Conservation (phyloP, 2,113 vertebrate genomes). For the Hippocampus mohnikei region DNA sequence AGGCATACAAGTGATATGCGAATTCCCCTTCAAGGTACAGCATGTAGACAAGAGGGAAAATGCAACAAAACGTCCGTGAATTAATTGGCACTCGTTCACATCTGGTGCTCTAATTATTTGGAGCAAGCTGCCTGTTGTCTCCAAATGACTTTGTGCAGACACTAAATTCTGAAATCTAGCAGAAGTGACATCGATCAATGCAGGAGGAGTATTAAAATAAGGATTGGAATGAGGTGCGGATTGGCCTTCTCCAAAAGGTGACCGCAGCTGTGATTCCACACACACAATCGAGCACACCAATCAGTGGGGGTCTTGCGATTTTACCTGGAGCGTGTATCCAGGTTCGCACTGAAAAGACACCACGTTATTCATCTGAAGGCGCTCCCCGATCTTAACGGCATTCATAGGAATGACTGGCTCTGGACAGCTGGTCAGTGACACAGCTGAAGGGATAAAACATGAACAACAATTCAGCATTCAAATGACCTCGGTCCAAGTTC, state of each 20-base stretch:
- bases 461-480: neutral
- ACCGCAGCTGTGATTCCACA: too few relatives aligned
- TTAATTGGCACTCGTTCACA: constrained; percentile 32
- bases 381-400: constrained; percentile 85
- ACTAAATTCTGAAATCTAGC: constrained; percentile 42
- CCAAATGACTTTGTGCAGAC: constrained; percentile 24
- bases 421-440: constrained; percentile 91
- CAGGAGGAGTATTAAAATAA: constrained; percentile 20
- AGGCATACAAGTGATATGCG: constrained; percentile 97
- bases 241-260: constrained; percentile 8
- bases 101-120: constrained; percentile 30
- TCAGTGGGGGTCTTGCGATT: neutral
- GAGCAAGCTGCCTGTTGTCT: constrained; percentile 32
- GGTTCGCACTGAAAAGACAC: constrained; percentile 96
- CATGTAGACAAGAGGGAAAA: constrained; percentile 25
- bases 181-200: constrained; percentile 33
- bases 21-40: constrained; percentile 80
- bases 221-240: neutral
- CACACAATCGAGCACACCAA: neutral
- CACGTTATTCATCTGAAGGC: constrained; percentile 93
- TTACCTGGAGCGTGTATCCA: constrained; percentile 93
- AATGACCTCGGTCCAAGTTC: neutral
- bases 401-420: constrained; percentile 89
- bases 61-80: constrained; percentile 29
- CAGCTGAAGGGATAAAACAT: constrained; percentile 69